Conservation (phyloP, 1,140 invertebrate species). For the Hyposmocoma kahamanoa region DNA sequence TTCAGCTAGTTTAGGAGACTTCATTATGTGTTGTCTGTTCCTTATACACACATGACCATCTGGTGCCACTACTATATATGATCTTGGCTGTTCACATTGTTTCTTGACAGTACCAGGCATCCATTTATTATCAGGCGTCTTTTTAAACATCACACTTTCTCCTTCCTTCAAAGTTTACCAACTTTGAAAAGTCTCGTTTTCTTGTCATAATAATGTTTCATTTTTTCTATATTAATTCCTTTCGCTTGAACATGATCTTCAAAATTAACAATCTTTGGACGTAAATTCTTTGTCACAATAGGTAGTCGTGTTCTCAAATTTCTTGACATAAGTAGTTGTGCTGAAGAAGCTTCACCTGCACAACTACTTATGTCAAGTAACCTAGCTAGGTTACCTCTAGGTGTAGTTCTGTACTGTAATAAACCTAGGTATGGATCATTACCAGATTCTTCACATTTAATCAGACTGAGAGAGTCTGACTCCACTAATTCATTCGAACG, state of each 20-base stretch:
- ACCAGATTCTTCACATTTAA: conserved; percentile 14
- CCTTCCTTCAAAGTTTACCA: conserved; percentile 14
- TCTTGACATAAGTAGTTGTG: conserved; percentile 19
- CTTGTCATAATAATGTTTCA: conserved; percentile 17
- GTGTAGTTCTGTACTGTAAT: conserved; percentile 17
- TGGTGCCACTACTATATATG: conserved; percentile 9
- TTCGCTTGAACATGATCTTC: neutral
- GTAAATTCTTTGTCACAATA: conserved; percentile 12
- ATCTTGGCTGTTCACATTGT: conserved; percentile 15
- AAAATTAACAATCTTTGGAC: conserved; percentile 14
- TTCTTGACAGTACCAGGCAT: conserved; percentile 13
- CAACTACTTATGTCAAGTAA: too few relatives aligned
- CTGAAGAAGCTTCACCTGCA: too few relatives aligned
- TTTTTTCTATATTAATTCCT: conserved; percentile 8
- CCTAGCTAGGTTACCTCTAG: conserved; percentile 16
- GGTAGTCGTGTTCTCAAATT: conserved; percentile 17
- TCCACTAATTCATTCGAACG: neutral
- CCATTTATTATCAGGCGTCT: conserved; percentile 12
- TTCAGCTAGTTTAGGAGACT: conserved; percentile 6
- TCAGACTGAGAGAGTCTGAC: too few relatives aligned
- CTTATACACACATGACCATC: conserved; percentile 13
- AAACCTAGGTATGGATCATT: conserved; percentile 21
- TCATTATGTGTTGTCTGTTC: conserved; percentile 12
- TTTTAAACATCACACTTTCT: conserved; percentile 17
- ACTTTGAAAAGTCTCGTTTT: conserved; percentile 13